These are phyloP conservation scores for Oasisia sp. DNA, from an alignment of 2,888 invertebrate genomes.

Conservation along the genomic window DNA sequence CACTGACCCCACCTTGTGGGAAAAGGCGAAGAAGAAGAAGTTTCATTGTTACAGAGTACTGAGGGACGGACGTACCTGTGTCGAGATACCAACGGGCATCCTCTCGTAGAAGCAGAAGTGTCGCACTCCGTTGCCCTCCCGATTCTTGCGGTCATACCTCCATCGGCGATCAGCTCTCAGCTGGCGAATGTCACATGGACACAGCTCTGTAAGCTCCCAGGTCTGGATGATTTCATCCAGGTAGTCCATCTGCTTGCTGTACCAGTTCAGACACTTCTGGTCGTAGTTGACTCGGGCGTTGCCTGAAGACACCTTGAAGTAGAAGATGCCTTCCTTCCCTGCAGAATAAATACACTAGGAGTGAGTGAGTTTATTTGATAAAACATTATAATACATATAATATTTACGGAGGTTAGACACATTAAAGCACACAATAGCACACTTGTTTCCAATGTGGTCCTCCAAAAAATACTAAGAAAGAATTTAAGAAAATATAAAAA, in stretches of 20 bases:
- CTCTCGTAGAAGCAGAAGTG: not conserved
- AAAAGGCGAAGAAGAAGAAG: too few species aligned
- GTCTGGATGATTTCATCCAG: not conserved
- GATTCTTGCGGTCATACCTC: not conserved
- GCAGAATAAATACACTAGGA: not conserved
- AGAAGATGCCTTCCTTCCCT: not conserved
- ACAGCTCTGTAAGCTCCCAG: not conserved
- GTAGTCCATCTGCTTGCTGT: not conserved
- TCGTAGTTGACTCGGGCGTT: conserved; percentile 13
- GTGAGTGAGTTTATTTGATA: too few species aligned
- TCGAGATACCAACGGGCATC: not conserved
- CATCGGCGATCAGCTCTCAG: not conserved
- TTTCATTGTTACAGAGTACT: not conserved
- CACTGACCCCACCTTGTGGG: too few species aligned
- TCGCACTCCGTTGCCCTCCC: not conserved
- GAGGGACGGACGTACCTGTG: not conserved
- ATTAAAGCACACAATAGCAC: too few species aligned
- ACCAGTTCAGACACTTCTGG: conserved; percentile 23
- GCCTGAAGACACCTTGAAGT: not conserved
- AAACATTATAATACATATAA: too few species aligned
- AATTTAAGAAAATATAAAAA: too few species aligned
- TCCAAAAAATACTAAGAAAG: too few species aligned
- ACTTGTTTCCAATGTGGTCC: too few species aligned
- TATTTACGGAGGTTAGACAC: too few species aligned
- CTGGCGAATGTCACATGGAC: not conserved